phyloP scores from a whole-genome alignment of 2,113 vertebrate species.

The Indicator indicator region DNA sequence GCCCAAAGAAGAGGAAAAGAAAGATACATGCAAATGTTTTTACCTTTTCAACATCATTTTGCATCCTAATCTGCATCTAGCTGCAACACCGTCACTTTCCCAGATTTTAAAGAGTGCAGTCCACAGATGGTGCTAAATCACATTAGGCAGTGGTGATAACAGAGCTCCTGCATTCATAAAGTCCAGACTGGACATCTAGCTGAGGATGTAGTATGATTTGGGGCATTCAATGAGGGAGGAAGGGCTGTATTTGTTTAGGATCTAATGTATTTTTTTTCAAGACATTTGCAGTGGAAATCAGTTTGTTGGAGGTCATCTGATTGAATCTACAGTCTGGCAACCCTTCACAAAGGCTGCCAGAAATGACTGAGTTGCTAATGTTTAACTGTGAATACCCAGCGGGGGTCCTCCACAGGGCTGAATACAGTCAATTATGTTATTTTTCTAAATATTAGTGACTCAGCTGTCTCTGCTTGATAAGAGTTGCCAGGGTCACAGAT shows the following conservation, averaged over 20 bases:
- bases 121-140: conserved; percentile 26
- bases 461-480: conserved; percentile 74
- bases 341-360: conserved; percentile 69
- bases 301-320: conserved; percentile 68
- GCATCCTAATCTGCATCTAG: conserved; percentile 38
- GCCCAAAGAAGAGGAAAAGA: neutral
- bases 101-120: conserved; percentile 1
- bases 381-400: conserved; percentile 71
- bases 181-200: neutral
- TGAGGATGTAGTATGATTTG: neutral
- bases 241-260: conserved; percentile 46
- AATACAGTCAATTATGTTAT: conserved; percentile 75
- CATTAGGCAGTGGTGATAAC: conserved; percentile 6
- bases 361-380: conserved; percentile 69
- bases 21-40: neutral
- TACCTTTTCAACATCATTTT: conserved; percentile 56
- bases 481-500: conserved; percentile 70
- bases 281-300: conserved; percentile 54
- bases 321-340: conserved; percentile 62
- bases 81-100: conserved; percentile 16
- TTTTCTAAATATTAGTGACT: conserved; percentile 80
- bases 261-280: conserved; percentile 23
- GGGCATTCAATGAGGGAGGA: conserved; percentile 47
- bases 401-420: conserved; percentile 57
- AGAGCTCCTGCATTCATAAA: neutral